These are phyloP conservation scores for Pomacea canaliculata DNA, from an alignment of 2,888 invertebrate species.

Conservation along the genomic window DNA sequence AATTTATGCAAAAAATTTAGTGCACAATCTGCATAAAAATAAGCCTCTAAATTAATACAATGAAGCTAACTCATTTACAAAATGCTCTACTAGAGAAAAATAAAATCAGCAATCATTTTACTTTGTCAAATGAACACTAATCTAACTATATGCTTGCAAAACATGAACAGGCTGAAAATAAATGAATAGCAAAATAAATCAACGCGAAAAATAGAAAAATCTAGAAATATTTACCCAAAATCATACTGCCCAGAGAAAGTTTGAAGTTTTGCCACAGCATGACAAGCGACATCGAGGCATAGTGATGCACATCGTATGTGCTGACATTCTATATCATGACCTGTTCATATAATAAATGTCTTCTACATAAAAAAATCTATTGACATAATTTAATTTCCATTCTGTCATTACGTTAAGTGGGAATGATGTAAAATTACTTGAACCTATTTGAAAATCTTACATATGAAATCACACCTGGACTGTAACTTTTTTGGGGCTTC, in stretches of 20 bases:
- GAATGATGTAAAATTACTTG: too few species aligned
- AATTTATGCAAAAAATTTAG: too few species aligned
- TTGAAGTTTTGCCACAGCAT: conserved; percentile 92
- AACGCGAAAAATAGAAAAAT: not conserved
- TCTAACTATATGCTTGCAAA: not conserved
- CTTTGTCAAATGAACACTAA: not conserved
- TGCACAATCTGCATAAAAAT: too few species aligned
- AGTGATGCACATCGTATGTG: conserved; percentile 97
- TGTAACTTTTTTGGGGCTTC: too few species aligned
- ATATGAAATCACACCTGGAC: too few species aligned
- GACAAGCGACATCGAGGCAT: conserved; percentile 91
- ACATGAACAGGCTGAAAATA: not conserved
- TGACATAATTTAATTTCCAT: too few species aligned
- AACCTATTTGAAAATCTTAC: too few species aligned
- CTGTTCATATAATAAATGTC: conserved; percentile 49
- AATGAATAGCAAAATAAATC: not conserved
- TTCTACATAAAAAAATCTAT: too few species aligned
- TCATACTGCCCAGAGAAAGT: conserved; percentile 73
- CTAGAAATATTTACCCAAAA: conserved; percentile 62
- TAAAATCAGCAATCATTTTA: not conserved
- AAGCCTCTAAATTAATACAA: too few species aligned
- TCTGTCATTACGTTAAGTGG: too few species aligned
- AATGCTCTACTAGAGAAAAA: too few species aligned
- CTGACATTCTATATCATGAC: conserved; percentile 98
- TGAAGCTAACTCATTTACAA: too few species aligned